These are phyloP conservation scores for Galemys pyrenaicus DNA, from an alignment of 2,113 vertebrate genomes.

Conservation along the genomic window DNA sequence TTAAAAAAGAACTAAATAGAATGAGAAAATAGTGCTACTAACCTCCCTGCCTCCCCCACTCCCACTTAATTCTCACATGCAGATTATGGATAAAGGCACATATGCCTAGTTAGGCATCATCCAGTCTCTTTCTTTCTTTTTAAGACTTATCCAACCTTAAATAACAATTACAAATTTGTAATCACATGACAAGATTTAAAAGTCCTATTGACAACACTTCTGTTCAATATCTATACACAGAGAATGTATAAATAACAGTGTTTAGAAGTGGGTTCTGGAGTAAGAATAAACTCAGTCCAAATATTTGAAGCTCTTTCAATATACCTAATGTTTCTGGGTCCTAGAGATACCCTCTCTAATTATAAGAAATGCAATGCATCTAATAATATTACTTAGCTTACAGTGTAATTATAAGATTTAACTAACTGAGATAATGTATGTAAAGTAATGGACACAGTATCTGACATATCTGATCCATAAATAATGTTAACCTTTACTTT, in stretches of 20 bases:
- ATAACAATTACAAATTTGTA: neutral
- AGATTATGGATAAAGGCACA: neutral
- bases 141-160: neutral
- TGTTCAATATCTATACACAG: neutral
- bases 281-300: neutral
- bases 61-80: neutral
- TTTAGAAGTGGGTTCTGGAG: neutral
- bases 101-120: neutral
- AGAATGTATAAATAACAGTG: neutral
- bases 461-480: neutral
- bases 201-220: neutral
- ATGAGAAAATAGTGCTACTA: neutral
- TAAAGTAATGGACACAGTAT: neutral
- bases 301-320: slow-evolving; percentile 17
- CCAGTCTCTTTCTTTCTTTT: neutral
- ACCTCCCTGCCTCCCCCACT: neutral
- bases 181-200: neutral
- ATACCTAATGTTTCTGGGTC: neutral
- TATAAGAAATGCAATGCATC: neutral
- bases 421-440: slow-evolving; percentile 10
- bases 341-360: neutral
- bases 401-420: neutral
- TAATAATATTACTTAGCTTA: slow-evolving; percentile 14
- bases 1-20: neutral
- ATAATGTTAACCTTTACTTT: neutral